Conservation (phyloP, 2,888 invertebrate genomes). For the Euplagia quadripunctaria region DNA sequence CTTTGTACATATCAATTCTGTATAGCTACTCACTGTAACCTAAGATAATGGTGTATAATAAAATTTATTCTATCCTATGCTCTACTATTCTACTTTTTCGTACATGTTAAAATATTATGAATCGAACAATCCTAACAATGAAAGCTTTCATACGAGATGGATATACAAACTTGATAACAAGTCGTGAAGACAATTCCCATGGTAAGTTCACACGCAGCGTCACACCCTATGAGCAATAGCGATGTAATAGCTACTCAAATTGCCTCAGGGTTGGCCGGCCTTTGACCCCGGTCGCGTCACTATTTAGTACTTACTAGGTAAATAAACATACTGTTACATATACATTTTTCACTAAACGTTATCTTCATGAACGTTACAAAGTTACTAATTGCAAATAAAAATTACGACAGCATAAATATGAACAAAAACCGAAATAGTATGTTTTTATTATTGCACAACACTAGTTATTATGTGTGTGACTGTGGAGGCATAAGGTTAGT, state of each 20-base stretch:
- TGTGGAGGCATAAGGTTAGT: too few relatives aligned
- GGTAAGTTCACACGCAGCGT: conserved; percentile 80
- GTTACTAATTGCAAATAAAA: neutral
- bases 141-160: neutral
- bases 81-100: too few relatives aligned
- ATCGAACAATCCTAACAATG: neutral
- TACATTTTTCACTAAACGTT: neutral
- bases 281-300: conserved; percentile 63
- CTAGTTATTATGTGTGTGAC: too few relatives aligned
- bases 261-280: conserved; percentile 66
- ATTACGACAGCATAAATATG: neutral
- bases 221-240: conserved; percentile 77
- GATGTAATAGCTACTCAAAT: conserved; percentile 60
- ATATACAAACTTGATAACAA: conserved; percentile 47
- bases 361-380: neutral
- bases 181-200: conserved; percentile 73
- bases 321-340: neutral
- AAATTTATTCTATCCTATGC: too few relatives aligned
- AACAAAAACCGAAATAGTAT: neutral
- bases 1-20: too few relatives aligned
- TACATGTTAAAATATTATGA: too few relatives aligned
- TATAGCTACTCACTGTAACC: too few relatives aligned
- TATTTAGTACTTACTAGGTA: conserved; percentile 7
- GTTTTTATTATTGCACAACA: neutral
- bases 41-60: too few relatives aligned